Evolutionary conservation across 2,797 vertebrate genomes (phyloP).

Genomic region (Sebastes nivosus): DNA sequence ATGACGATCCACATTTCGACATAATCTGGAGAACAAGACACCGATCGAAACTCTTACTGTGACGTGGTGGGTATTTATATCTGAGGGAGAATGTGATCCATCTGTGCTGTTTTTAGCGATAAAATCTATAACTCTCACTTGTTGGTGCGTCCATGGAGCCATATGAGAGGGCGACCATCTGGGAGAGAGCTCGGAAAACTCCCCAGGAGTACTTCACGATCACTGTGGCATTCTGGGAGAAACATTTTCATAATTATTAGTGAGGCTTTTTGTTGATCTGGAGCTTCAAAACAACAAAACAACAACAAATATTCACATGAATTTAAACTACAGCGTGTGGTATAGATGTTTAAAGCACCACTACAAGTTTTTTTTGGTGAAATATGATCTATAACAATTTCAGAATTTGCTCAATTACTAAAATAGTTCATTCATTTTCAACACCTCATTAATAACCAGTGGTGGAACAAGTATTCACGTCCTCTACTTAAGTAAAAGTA

Average conservation of each 20-base stretch:
- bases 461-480: neutral
- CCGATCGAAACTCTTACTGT: neutral
- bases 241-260: neutral
- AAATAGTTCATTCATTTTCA: neutral
- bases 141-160: constrained; percentile 84
- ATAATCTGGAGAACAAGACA: constrained; percentile 72
- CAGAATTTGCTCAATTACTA: neutral
- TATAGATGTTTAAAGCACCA: neutral
- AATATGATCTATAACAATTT: neutral
- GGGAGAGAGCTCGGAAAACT: constrained; percentile 83
- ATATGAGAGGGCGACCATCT: constrained; percentile 85
- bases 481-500: neutral
- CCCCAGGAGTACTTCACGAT: constrained; percentile 85
- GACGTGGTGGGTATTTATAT: neutral
- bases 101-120: neutral
- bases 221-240: constrained; percentile 81
- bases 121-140: constrained; percentile 72
- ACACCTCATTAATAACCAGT: neutral
- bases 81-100: neutral
- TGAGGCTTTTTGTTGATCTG: neutral
- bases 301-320: neutral
- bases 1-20: constrained; percentile 86
- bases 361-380: neutral
- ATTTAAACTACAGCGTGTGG: neutral
- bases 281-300: neutral